phyloP scores from a whole-genome alignment of 2,113 vertebrate genomes.

The Scophthalmus maximus region DNA sequence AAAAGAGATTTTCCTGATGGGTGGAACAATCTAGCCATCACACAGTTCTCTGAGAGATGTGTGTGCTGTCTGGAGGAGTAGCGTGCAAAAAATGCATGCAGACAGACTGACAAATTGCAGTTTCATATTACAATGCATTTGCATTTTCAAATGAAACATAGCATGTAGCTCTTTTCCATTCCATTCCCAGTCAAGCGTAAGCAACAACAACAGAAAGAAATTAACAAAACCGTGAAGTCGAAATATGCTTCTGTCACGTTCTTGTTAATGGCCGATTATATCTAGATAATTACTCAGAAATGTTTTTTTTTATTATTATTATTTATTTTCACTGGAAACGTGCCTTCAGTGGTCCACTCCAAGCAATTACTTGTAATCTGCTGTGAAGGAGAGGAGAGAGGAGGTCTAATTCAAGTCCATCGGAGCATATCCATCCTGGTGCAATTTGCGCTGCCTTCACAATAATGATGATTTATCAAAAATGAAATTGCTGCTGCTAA shows the following conservation, averaged over 20 bases:
- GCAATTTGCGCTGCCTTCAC: constrained; percentile 70
- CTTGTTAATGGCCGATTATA: constrained; percentile 11
- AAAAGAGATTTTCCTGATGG: too few relatives aligned
- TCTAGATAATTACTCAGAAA: constrained; percentile 38
- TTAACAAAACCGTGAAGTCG: constrained; percentile 11
- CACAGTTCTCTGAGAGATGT: constrained; percentile 22
- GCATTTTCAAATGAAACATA: constrained; percentile 39
- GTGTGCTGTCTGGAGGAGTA: constrained; percentile 23
- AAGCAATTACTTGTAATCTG: constrained; percentile 68
- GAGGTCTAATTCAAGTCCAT: constrained; percentile 69
- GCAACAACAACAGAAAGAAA: too few relatives aligned
- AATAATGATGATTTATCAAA: constrained; percentile 77
- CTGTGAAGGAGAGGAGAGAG: constrained; percentile 65
- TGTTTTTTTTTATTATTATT: too few relatives aligned
- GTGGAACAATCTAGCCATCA: constrained; percentile 35
- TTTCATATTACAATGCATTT: constrained; percentile 61
- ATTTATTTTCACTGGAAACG: constrained; percentile 41
- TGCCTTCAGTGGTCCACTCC: constrained; percentile 38
- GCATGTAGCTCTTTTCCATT: background rate
- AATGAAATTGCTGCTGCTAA: constrained; percentile 54
- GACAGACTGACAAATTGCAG: constrained; percentile 46
- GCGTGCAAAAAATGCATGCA: constrained; percentile 28
- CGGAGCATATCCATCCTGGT: constrained; percentile 61
- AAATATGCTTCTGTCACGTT: constrained; percentile 12
- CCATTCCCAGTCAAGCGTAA: background rate